Base-by-base conservation (phyloP, 53 echinoderm and acorn worm genomes). In the Henricia sp. region DNA sequence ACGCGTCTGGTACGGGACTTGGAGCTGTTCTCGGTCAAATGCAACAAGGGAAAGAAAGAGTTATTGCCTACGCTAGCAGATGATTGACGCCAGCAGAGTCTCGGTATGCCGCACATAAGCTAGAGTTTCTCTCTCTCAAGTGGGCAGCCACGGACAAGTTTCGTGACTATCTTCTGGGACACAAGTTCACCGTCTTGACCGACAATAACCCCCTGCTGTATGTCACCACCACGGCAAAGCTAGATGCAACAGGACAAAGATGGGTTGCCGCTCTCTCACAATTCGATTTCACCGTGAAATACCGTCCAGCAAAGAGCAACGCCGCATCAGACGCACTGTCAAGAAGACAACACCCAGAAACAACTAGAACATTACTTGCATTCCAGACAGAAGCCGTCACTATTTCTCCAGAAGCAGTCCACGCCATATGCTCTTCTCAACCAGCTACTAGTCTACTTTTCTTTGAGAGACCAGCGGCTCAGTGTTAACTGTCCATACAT, bases 81-180 rank as follows among this genome's bases (percentile, higher is more conserved):
- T 64, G 83, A 10, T 35, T 89, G 39, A 41, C 55, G 9, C 43
- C 44, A 36, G 85, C 85, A 50, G 85, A 90, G 78, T 32, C 58
- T 19, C 71, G 84, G 29, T 84, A 89, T 29, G 73, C 89, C 32
- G 85, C 84, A 0, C 70, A 83, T 53, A 89, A 89, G 59, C 38
- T 85, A 36, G 90, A 89, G 39, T 89, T 89, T 44, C 71, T 89
- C 30, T 76, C 90, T 8, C 10, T 85, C 4, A 89, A 89, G 76
- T 89, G 90, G 85, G 84, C 90, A 14, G 70, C 85, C 39, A 90
- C 90, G 4, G 70, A 85, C 9, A 90, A 90, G 63, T 85, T 85
- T 24, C 37, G 64, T 13, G 78, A 85, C 32, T 90, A 90, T 50
- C 71, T 90, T 6, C 53, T 85, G 46, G 85, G 85, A 8, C 68